Evolutionary conservation across 2,113 vertebrate species (phyloP).

Genomic region (Eira barbara): DNA sequence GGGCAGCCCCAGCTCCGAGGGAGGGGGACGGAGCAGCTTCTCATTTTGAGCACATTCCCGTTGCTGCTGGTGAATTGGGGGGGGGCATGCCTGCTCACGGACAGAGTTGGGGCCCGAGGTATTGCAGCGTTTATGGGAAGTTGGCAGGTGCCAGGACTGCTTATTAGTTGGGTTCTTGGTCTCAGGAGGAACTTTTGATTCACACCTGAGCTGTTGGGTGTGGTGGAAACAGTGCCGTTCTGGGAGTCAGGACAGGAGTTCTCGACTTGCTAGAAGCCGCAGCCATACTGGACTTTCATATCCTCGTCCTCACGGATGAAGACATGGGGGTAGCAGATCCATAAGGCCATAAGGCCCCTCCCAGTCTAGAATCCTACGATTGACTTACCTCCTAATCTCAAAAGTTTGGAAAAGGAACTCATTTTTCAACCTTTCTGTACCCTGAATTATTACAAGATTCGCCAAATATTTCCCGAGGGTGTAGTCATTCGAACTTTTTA

Average conservation of each 20-base stretch:
- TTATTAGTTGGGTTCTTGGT: background rate
- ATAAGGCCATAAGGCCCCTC: background rate
- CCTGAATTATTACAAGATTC: conserved; percentile 50
- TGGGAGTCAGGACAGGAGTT: background rate
- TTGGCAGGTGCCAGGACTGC: background rate
- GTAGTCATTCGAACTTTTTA: conserved; percentile 33
- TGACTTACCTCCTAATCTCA: background rate
- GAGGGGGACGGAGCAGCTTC: background rate
- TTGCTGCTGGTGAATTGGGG: background rate
- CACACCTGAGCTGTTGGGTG: background rate
- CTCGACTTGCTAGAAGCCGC: background rate
- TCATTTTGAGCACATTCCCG: background rate
- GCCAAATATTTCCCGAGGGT: conserved; percentile 52
- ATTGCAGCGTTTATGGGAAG: background rate
- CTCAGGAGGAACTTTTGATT: background rate
- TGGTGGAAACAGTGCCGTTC: background rate
- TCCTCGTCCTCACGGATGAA: background rate
- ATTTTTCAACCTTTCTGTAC: conserved; percentile 32
- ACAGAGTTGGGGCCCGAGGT: background rate
- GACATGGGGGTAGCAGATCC: background rate
- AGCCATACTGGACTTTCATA: background rate
- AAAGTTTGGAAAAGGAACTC: background rate
- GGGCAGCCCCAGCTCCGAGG: background rate
- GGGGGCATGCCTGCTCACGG: background rate
- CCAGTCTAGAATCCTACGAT: background rate